Conservation (phyloP, 2,113 vertebrate genomes). For the Carollia perspicillata region DNA sequence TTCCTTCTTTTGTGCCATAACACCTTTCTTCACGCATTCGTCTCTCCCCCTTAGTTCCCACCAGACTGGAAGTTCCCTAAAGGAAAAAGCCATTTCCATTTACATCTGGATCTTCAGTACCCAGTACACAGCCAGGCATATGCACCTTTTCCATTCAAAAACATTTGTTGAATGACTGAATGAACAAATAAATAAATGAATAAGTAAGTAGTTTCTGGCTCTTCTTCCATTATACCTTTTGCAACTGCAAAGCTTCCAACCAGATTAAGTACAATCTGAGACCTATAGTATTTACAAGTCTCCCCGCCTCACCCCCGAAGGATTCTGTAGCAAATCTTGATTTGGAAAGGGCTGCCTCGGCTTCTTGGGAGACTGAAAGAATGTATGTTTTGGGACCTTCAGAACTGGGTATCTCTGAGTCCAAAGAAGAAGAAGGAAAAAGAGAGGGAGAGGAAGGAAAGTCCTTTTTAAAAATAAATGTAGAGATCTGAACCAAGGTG, state of each 20-base stretch:
- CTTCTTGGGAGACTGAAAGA: not conserved
- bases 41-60: slow-evolving; percentile 9
- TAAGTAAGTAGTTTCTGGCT: not conserved
- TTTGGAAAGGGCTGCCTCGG: not conserved
- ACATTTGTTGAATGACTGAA: not conserved
- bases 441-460: not conserved
- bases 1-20: not conserved
- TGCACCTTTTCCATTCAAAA: slow-evolving; percentile 26
- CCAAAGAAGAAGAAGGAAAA: not conserved
- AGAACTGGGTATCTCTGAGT: not conserved
- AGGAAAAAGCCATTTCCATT: not conserved
- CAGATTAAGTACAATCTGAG: not conserved
- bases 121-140: not conserved
- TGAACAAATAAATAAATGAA: not conserved
- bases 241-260: slow-evolving; percentile 9
- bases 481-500: not conserved
- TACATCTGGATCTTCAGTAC: not conserved
- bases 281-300: not conserved
- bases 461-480: not conserved
- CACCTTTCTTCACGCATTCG: not conserved
- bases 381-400: not conserved
- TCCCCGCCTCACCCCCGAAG: not conserved
- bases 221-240: not conserved
- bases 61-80: not conserved
- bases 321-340: not conserved